Evolutionary conservation across 2,113 vertebrate genomes (phyloP), one percentile per base, ranked within the genome.

Genomic region (Brienomyrus longianalis): DNA sequence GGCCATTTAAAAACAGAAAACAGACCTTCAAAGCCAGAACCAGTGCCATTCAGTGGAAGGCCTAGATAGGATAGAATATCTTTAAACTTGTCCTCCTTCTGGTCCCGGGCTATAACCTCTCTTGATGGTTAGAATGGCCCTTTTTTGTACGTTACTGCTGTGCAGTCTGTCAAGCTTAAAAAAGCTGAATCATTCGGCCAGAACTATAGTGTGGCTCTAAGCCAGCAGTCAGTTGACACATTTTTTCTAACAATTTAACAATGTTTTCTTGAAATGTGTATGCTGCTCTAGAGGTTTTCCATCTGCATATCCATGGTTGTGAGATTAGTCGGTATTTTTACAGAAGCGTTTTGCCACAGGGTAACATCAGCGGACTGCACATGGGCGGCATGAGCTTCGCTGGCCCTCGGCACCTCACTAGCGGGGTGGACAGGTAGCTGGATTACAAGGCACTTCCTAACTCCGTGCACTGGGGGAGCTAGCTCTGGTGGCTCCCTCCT

Each of bases 1-100:
- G 94, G 93, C 93, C 93, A 93, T 87, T 94, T 92, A 89, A 27
- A 86, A 90, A 91, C 19, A 92, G 86, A 50, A 21, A 39, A 39
- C 90, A 93, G 91, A 93, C 92, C 88, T 85, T 89, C 47, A 90
- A 88, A 62, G 88, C 91, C 92, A 91, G 66, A 87, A 89, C 83
- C 51, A 83, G 84, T 70, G 3, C 51, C 70, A 90, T 23, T 88
- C 11, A 52, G 59, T 54, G 43, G 52, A 35, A 52, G 89, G 90
- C 91, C 89, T 74, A 23, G 85, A 85, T 9, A n/a, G 11, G 31
- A n/a, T 54, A 47, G 80, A n/a, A 62, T 54, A 51, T 83, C 74
- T 47, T 47, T 74, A 45, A 83, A 83, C 50, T 87, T 87, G 51
- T 89, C 35, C 43, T 48, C 31, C 23, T 23, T 21, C 39, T 47